These are phyloP conservation scores for Pipistrellus kuhlii DNA, from an alignment of 2,797 vertebrate species.

Conservation along the genomic window DNA sequence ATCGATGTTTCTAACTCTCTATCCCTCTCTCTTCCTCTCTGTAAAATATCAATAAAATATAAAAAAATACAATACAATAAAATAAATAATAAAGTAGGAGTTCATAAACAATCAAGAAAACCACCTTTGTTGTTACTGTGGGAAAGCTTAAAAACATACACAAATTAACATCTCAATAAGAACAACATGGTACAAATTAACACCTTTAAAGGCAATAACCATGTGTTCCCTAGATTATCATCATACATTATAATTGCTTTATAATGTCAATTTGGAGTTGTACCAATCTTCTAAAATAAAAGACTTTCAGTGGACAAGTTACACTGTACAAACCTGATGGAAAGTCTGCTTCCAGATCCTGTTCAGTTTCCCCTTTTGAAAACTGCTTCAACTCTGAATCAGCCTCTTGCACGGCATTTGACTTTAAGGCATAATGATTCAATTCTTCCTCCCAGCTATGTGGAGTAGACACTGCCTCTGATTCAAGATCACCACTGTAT, in stretches of 20 bases:
- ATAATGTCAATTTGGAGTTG: background rate
- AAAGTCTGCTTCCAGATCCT: slow-evolving; percentile 96
- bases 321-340: slow-evolving; percentile 90
- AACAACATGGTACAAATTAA: background rate
- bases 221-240: slow-evolving; percentile 15
- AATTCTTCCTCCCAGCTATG: slow-evolving; percentile 95
- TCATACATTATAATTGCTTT: background rate
- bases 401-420: slow-evolving; percentile 86
- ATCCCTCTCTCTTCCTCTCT: too few relatives aligned
- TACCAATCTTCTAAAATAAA: slow-evolving; percentile 44
- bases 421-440: slow-evolving; percentile 89
- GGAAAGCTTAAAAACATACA: slow-evolving; percentile 34
- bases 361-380: slow-evolving; percentile 87
- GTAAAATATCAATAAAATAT: too few relatives aligned
- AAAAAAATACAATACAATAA: too few relatives aligned
- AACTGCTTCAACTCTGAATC: slow-evolving; percentile 87
- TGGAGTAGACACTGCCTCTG: slow-evolving; percentile 93
- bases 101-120: slow-evolving; percentile 42
- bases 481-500: slow-evolving; percentile 94
- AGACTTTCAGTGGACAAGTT: background rate
- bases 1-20: too few relatives aligned
- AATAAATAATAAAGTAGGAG: background rate
- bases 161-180: slow-evolving; percentile 10
- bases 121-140: background rate
- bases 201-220: slow-evolving; percentile 7